These are phyloP conservation scores for Uropsilus gracilis DNA, from an alignment of 2,113 vertebrate genomes.

Conservation along the genomic window DNA sequence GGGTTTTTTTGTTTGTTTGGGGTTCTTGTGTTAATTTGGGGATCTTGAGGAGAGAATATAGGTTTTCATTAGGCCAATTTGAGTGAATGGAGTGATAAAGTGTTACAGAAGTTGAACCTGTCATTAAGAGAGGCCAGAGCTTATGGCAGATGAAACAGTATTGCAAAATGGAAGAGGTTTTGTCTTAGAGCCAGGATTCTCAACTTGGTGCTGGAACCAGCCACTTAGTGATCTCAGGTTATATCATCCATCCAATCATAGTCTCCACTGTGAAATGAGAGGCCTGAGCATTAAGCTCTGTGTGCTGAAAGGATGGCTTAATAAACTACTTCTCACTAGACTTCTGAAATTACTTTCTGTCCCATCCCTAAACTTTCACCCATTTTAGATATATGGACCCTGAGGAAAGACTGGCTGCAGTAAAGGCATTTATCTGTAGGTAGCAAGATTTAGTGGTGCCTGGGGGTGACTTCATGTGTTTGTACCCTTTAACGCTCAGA, in stretches of 20 bases:
- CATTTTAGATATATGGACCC: not conserved
- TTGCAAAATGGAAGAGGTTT: not conserved
- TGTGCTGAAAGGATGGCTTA: not conserved
- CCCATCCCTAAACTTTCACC: not conserved
- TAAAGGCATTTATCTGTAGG: not conserved
- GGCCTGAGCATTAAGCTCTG: not conserved
- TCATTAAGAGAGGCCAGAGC: not conserved
- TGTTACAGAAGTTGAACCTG: not conserved
- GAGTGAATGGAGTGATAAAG: not conserved
- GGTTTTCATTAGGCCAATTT: not conserved
- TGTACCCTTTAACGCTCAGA: not conserved
- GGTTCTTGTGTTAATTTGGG: not conserved
- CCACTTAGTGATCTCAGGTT: not conserved
- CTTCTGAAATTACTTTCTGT: not conserved
- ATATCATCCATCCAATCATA: conserved; percentile 29
- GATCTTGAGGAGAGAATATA: not conserved
- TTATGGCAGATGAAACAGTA: not conserved
- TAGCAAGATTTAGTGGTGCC: not conserved
- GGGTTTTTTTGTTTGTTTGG: not conserved
- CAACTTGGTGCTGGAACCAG: not conserved
- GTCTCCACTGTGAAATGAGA: conserved; percentile 12
- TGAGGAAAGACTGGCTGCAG: not conserved
- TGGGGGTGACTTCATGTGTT: not conserved
- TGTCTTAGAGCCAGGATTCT: not conserved
- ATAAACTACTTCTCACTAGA: not conserved